These are phyloP conservation scores for Eupithecia centaureata DNA, from an alignment of 2,888 invertebrate genomes.

Conservation along the genomic window DNA sequence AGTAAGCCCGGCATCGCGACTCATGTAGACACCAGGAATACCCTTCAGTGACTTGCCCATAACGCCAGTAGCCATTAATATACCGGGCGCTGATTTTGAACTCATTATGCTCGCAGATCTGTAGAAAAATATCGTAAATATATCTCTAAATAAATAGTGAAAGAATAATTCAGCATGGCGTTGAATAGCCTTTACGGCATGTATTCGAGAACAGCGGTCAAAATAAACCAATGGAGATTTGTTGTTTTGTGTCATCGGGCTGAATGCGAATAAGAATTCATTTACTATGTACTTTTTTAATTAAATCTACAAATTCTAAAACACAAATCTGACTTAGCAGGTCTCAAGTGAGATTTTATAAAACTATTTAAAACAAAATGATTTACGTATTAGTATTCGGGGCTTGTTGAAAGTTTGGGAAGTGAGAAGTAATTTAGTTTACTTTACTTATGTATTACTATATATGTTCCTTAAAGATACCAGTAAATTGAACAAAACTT, in stretches of 20 bases:
- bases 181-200: too few relatives aligned
- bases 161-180: too few relatives aligned
- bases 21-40: slow-evolving; percentile 88
- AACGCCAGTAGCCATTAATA: slow-evolving; percentile 89
- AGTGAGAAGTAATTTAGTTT: not conserved
- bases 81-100: slow-evolving; percentile 93
- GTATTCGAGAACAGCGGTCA: too few relatives aligned
- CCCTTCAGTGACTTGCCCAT: slow-evolving; percentile 91
- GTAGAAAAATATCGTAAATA: slow-evolving; percentile 2
- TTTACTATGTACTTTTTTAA: too few relatives aligned
- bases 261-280: not conserved
- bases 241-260: not conserved
- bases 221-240: too few relatives aligned
- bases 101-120: slow-evolving; percentile 91
- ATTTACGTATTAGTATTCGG: not conserved
- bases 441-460: too few relatives aligned
- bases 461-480: not conserved
- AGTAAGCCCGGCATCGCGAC: slow-evolving; percentile 66
- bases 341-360: not conserved
- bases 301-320: not conserved
- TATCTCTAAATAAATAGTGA: too few relatives aligned
- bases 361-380: not conserved
- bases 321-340: not conserved
- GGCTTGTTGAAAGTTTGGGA: not conserved
- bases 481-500: not conserved